A percentile compares a stretch with the other conserved stretches of the same genome.
Evolutionary conservation across 2,113 vertebrate genomes (phyloP).

Genomic region (Ramphastos sulfuratus): DNA sequence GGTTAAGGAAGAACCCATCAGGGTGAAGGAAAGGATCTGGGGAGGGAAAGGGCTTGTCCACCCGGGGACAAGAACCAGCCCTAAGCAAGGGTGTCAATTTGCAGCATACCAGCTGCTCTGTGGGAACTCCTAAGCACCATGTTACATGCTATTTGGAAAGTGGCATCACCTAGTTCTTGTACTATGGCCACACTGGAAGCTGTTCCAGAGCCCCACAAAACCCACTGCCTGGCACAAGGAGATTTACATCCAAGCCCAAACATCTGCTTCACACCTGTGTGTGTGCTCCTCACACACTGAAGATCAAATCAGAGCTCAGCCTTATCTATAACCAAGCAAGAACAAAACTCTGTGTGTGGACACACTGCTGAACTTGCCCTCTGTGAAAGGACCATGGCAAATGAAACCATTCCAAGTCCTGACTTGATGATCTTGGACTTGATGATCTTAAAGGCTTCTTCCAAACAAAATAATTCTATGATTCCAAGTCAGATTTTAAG

Average conservation of each 20-base stretch:
- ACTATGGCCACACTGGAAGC: neutral
- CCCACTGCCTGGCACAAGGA: neutral
- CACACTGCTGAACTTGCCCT: neutral
- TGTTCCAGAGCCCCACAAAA: neutral
- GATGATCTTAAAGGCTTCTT: too few relatives aligned
- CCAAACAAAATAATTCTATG: too few relatives aligned
- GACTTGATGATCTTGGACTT: too few relatives aligned
- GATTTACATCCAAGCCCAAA: neutral
- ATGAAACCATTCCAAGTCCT: neutral
- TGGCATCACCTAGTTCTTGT: neutral
- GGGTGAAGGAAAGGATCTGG: neutral
- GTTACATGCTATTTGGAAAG: neutral
- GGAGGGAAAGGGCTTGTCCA: slow-evolving; percentile 40
- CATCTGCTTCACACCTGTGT: neutral
- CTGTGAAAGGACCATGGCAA: neutral
- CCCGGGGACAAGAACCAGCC: neutral
- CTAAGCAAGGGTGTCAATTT: neutral
- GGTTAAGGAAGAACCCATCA: slow-evolving; percentile 8
- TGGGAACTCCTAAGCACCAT: slow-evolving; percentile 10
- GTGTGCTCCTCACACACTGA: neutral
- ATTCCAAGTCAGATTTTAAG: neutral
- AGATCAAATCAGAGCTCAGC: neutral
- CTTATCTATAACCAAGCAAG: neutral
- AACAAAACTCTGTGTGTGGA: neutral
- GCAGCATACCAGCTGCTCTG: neutral